Conservation (phyloP, 2,113 vertebrate species). For the Ophthalmolycus amberensis region DNA sequence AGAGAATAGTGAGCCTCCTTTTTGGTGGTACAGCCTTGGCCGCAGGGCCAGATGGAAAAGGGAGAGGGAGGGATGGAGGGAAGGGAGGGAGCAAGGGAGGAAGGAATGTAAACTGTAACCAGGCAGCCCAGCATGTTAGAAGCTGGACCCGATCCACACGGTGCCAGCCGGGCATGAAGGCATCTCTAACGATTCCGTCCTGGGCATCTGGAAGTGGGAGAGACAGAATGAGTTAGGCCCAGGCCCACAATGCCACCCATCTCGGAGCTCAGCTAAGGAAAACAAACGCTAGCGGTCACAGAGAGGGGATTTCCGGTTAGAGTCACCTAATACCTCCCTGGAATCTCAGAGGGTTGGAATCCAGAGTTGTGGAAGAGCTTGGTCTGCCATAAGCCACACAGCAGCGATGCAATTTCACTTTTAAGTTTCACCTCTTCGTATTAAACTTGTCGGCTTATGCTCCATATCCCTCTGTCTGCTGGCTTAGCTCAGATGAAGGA, state of each 20-base stretch:
- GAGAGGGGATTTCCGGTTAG: slow-evolving; percentile 79
- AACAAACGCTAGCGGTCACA: slow-evolving; percentile 77
- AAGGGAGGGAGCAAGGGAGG: slow-evolving; percentile 36
- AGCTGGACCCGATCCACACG: slow-evolving; percentile 70
- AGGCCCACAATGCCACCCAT: slow-evolving; percentile 79
- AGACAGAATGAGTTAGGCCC: slow-evolving; percentile 69
- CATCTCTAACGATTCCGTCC: slow-evolving; percentile 72
- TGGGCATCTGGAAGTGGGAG: slow-evolving; percentile 76
- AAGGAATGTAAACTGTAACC: slow-evolving; percentile 71
- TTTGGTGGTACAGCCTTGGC: slow-evolving; percentile 69
- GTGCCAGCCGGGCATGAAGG: slow-evolving; percentile 78
- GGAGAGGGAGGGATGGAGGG: slow-evolving; percentile 53
- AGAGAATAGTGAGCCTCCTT: slow-evolving; percentile 60
- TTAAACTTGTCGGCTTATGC: slow-evolving; percentile 58
- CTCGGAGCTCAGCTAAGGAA: slow-evolving; percentile 74
- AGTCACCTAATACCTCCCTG: slow-evolving; percentile 79
- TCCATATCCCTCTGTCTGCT: slow-evolving; percentile 26
- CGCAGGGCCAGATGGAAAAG: slow-evolving; percentile 65
- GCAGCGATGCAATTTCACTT: slow-evolving; percentile 59
- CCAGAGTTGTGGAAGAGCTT: slow-evolving; percentile 59
- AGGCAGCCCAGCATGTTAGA: slow-evolving; percentile 66
- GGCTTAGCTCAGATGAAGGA: slow-evolving; percentile 53
- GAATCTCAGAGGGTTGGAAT: slow-evolving; percentile 76
- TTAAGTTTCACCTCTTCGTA: slow-evolving; percentile 63
- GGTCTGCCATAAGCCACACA: slow-evolving; percentile 57